Conservation (phyloP, 2,113 vertebrate genomes). For the Bos javanicus region DNA sequence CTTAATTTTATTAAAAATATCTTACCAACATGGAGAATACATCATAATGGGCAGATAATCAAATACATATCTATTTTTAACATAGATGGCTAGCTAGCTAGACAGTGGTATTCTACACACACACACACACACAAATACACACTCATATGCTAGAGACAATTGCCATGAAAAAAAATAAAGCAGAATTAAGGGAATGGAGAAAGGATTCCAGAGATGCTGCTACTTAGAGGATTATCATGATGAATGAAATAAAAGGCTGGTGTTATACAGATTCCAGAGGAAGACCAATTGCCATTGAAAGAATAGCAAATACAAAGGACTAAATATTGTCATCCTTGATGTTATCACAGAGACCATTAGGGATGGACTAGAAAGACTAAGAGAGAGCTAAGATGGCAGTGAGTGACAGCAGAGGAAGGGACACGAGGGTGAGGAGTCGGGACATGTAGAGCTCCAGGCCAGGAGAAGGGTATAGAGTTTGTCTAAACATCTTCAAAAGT, state of each 20-base stretch:
- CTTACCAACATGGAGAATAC: background rate
- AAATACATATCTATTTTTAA: background rate
- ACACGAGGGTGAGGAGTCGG: fast-evolving
- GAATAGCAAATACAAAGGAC: background rate
- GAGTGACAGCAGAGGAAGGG: background rate
- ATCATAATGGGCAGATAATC: background rate
- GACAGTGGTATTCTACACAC: background rate
- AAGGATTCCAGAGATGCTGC: background rate
- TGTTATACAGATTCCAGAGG: background rate
- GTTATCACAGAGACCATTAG: background rate
- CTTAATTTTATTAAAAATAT: background rate
- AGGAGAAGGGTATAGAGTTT: background rate
- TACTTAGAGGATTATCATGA: background rate
- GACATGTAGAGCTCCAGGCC: background rate
- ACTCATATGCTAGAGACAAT: background rate
- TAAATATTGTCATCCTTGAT: background rate
- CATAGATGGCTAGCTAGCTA: background rate
- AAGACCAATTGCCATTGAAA: background rate
- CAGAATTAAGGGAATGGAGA: background rate
- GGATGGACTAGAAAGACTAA: background rate
- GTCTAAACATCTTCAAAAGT: background rate
- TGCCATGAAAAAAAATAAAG: background rate
- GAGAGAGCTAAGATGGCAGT: background rate
- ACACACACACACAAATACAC: background rate
- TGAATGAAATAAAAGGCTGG: background rate